phyloP scores from a whole-genome alignment of 2,888 invertebrate species.

The Abrostola triplasia region DNA sequence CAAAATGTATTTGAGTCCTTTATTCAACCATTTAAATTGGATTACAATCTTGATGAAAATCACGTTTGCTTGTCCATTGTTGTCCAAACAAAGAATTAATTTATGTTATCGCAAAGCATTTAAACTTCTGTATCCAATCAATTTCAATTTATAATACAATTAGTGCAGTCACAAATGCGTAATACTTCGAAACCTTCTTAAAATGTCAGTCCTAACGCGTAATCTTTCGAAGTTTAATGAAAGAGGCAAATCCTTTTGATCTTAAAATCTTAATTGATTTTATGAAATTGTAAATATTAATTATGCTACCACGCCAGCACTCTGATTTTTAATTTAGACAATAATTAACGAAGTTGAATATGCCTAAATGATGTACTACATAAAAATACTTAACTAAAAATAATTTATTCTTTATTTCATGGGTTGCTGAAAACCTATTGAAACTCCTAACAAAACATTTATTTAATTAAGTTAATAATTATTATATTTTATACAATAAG shows the following conservation, averaged over 20 bases:
- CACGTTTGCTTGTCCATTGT: slow-evolving; percentile 17
- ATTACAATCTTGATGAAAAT: slow-evolving; percentile 24
- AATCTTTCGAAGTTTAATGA: slow-evolving; percentile 63
- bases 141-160: slow-evolving; percentile 30
- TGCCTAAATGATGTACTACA: not conserved
- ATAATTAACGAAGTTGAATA: slow-evolving; percentile 46
- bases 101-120: slow-evolving; percentile 18
- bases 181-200: slow-evolving; percentile 10
- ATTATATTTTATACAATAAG: too few species aligned
- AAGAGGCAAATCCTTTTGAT: slow-evolving; percentile 65
- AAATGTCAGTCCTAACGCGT: slow-evolving; percentile 46
- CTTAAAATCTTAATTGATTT: slow-evolving; percentile 69
- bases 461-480: too few species aligned
- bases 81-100: slow-evolving; percentile 20
- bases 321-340: slow-evolving; percentile 59
- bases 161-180: not conserved
- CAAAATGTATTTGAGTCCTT: too few species aligned
- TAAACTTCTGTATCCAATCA: slow-evolving; percentile 31
- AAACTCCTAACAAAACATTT: too few species aligned
- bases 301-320: slow-evolving; percentile 52
- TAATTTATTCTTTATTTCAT: too few species aligned
- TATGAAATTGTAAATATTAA: slow-evolving; percentile 62
- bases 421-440: too few species aligned
- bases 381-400: too few species aligned
- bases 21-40: too few species aligned